A percentile compares a stretch with the other conserved stretches of the same genome.
Conservation (phyloP, 1,140 invertebrate species). For the Conus betulinus region DNA sequence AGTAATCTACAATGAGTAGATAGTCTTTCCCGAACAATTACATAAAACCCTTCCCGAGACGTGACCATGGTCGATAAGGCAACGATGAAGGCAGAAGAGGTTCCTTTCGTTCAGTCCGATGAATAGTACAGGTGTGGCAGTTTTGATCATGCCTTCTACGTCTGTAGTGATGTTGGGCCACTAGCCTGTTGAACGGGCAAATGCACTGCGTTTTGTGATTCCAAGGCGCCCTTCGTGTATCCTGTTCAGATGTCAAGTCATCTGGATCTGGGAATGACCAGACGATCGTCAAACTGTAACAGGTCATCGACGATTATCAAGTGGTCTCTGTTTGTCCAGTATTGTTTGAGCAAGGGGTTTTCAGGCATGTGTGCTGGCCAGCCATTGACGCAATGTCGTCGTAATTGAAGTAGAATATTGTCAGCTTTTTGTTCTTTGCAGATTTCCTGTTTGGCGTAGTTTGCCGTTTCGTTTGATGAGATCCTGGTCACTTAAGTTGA, state of each 20-base stretch:
- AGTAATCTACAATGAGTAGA: slow-evolving; percentile 49
- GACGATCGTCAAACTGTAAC: not conserved
- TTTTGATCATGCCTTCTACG: slow-evolving; percentile 24
- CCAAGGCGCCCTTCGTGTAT: slow-evolving; percentile 43
- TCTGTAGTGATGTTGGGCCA: slow-evolving; percentile 17
- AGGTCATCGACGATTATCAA: not conserved
- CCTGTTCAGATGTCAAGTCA: slow-evolving; percentile 17
- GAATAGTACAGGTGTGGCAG: slow-evolving; percentile 40
- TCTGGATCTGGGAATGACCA: slow-evolving; percentile 42
- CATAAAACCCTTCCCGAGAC: slow-evolving; percentile 30
- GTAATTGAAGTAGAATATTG: too few relatives aligned
- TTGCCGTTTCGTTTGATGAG: too few relatives aligned
- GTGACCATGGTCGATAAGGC: slow-evolving; percentile 44
- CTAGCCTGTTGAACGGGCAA: slow-evolving; percentile 33
- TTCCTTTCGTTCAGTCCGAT: slow-evolving; percentile 37
- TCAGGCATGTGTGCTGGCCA: too few relatives aligned
- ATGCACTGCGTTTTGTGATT: slow-evolving; percentile 26
- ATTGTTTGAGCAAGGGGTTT: too few relatives aligned
- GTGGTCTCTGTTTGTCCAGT: slow-evolving; percentile 10
- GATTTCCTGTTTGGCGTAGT: not conserved
- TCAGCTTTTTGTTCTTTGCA: too few relatives aligned
- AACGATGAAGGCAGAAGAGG: slow-evolving; percentile 42
- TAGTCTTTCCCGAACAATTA: slow-evolving; percentile 35
- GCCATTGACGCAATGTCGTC: too few relatives aligned
- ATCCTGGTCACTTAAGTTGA: too few relatives aligned